A percentile compares a stretch with the other conserved stretches of the same genome.
Evolutionary conservation across 64 coral and sea anemone species (phyloP).

Genomic region (Montipora capricornis): DNA sequence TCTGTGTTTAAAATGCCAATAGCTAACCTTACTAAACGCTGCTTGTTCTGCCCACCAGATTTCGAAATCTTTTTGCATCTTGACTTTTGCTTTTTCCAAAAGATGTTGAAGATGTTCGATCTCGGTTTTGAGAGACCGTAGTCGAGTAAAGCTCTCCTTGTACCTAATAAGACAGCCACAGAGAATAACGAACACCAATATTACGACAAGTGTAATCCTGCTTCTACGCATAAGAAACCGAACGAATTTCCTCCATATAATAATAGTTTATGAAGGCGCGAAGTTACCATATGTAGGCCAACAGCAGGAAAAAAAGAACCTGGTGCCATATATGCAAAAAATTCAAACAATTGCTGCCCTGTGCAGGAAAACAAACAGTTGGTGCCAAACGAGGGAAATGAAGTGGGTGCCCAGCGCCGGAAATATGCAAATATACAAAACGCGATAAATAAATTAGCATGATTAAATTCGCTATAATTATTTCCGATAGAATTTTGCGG

Average conservation of each 20-base stretch:
- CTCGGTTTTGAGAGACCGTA: constrained; percentile 96
- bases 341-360: background rate
- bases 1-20: too few relatives aligned
- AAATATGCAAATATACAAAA: too few relatives aligned
- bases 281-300: too few relatives aligned
- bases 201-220: too few relatives aligned
- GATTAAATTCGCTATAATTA: background rate
- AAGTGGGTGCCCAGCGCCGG: too few relatives aligned
- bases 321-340: background rate
- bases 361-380: background rate
- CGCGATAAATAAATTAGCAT: too few relatives aligned
- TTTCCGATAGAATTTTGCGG: too few relatives aligned
- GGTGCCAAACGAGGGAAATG: background rate
- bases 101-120: constrained; percentile 98
- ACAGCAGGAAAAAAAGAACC: background rate
- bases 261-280: too few relatives aligned
- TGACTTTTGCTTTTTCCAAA: constrained; percentile 92
- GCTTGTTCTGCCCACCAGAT: constrained; percentile 98
- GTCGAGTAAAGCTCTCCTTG: constrained; percentile 89
- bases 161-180: constrained; percentile 50
- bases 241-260: too few relatives aligned
- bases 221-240: too few relatives aligned
- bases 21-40: constrained; percentile 22
- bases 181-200: too few relatives aligned
- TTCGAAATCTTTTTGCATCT: constrained; percentile 99